Base-by-base conservation (phyloP, 1,140 invertebrate species). In the Bombus cullumanus region DNA sequence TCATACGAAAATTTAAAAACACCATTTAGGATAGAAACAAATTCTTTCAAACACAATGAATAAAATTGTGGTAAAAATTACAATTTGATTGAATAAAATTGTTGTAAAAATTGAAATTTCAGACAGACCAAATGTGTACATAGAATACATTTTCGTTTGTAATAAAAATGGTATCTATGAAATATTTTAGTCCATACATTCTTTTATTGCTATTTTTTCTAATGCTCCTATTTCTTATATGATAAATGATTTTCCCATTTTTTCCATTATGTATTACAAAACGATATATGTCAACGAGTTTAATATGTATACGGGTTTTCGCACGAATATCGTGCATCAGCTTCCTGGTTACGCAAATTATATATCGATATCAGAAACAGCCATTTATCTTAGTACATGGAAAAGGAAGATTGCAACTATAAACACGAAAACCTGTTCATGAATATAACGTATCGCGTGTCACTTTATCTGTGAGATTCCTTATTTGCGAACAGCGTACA, bases 311-410 rank as follows among this genome's bases (percentile, higher is more conserved):
- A 57, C 37, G 22, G 41, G 37, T 73, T 73, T 57, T 43, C 79
- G 31, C 53, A 41, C 68, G 34, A 43, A 62, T 59, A 73, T 73
- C 68, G 37, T 28, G 28, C 13, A n/a, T 6, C 39, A 73, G 69
- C 53, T 81, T 81, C 69, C 69, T 73, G 69, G 28, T 73, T 81
- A 81, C 80, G 69, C 69, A 43, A 81, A 57, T 81, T 62, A 62
- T 62, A 73, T 37, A 43, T 22, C 47, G 80, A 81, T 81, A 81
- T 62, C 69, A 73, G 69, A 81, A 57, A 47, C 53, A 28, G 22
- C 18, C 69, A 72, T 81, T 37, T 81, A 72, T 81, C 69, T 31
- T n/a, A 39, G 2, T n/a, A 37, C 9, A 62, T 73, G 47, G 47
- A 62, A 62, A 72, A 73, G n/a, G 34, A 72, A 81, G 25, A 62